phyloP scores from a whole-genome alignment of 1,140 invertebrate species.

The Anastrepha ludens region DNA sequence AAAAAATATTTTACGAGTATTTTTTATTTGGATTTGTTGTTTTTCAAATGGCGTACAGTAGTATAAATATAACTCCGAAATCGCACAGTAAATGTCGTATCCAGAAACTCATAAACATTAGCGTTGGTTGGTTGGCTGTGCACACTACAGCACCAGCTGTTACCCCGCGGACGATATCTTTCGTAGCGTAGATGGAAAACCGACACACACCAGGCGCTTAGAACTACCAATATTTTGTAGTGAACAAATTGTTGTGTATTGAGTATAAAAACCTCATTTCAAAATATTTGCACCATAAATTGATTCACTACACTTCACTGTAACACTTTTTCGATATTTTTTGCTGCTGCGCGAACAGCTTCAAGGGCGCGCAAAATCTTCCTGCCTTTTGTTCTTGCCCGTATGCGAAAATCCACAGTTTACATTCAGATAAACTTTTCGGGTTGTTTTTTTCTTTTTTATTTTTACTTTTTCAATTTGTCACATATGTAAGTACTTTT shows the following conservation, averaged over 20 bases:
- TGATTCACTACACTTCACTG: background rate
- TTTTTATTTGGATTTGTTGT: background rate
- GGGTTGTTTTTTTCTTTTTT: background rate
- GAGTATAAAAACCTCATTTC: background rate
- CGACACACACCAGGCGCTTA: conserved; percentile 2
- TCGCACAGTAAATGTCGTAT: background rate
- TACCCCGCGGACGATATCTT: background rate
- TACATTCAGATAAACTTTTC: background rate
- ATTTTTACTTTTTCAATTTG: background rate
- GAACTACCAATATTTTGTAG: background rate
- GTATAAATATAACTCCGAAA: background rate
- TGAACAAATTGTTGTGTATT: background rate
- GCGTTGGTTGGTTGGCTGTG: background rate
- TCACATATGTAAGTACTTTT: background rate
- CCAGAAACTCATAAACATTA: background rate
- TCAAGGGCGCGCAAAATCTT: conserved; percentile 40
- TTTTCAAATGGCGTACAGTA: background rate
- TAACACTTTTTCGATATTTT: background rate
- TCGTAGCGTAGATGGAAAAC: background rate
- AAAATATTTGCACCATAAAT: background rate
- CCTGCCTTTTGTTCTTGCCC: background rate
- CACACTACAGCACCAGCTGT: conserved; percentile 15
- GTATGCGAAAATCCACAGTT: background rate
- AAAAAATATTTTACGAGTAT: background rate
- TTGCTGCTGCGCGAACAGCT: background rate